Base-by-base conservation (phyloP, 2,113 vertebrate genomes). In the Seriola quinqueradiata region DNA sequence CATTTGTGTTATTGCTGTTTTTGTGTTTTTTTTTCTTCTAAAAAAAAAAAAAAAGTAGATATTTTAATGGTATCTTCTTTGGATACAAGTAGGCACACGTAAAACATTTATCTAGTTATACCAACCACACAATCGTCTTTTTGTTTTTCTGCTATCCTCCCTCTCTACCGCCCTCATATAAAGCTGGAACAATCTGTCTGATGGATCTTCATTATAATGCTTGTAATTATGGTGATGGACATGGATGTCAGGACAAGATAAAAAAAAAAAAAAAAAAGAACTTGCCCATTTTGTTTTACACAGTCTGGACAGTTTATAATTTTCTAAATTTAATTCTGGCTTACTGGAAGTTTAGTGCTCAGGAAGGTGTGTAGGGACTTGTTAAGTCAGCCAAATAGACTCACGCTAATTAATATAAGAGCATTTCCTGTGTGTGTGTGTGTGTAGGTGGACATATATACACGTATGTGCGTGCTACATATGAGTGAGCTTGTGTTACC, bases 401-500 rank as follows among this genome's bases (percentile, higher is more conserved):
- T 75, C 50, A 32, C 28, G 54, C 48, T 48, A 64, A 8, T 82
- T 68, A 48, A 36, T 68, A 46, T 85, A 34, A 67, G 46, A 60
- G 40, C 52, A 40, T 59, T 71, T 79, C 4, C 8, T 68, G 23
- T 67, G 38, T 75, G 25, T 75, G 25, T 8, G 9, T 42, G 40
- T 10, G 40, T 11, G 10, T 10, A 11, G 8, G 8, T 9, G 40
- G 8, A 10, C 40, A 28, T 16, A 44, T 38, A 5, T 17, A 46
- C 44, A 46, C 69, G 52, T 68, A n/a, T 64, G 63, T 59, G 21
- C 5, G 42, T 8, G 25, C 0, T 70, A n/a, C 16, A n/a, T 72
- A 40, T 46, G 65, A 74, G 64, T 60, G 66, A 79, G 80, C 77
- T 88, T 82, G 66, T 80, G 81, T 94, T 93, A 86, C 90, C 76